Conservation (phyloP, 2,113 vertebrate genomes). For the Pteropus alecto region DNA sequence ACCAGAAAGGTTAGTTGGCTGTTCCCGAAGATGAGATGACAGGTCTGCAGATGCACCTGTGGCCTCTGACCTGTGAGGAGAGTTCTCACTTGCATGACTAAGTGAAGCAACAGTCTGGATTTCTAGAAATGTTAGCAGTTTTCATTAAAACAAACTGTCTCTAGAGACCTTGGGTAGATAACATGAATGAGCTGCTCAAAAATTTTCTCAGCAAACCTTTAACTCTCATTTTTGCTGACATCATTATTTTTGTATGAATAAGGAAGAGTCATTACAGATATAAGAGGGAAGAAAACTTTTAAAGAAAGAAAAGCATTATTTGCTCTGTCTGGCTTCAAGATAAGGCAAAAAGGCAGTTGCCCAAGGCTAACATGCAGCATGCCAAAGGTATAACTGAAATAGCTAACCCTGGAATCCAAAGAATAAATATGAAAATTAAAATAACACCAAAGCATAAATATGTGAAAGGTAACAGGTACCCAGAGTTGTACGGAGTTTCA, state of each 20-base stretch:
- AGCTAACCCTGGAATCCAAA: background rate
- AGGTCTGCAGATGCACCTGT: background rate
- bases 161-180: background rate
- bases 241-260: background rate
- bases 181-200: background rate
- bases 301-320: slow-evolving; percentile 3
- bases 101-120: background rate
- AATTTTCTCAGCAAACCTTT: slow-evolving; percentile 19
- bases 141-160: slow-evolving; percentile 31
- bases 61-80: background rate
- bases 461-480: background rate
- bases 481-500: background rate
- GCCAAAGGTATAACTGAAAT: background rate
- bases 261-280: background rate
- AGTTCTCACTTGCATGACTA: background rate
- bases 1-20: background rate
- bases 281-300: background rate
- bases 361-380: background rate
- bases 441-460: background rate
- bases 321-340: background rate
- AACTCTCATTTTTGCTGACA: background rate
- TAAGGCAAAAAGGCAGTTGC: background rate
- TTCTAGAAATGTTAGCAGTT: slow-evolving; percentile 38
- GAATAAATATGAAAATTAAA: slow-evolving; percentile 33
- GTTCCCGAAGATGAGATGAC: slow-evolving; percentile 11